Conservation (phyloP, 2,888 invertebrate genomes). For the Helleia helle region DNA sequence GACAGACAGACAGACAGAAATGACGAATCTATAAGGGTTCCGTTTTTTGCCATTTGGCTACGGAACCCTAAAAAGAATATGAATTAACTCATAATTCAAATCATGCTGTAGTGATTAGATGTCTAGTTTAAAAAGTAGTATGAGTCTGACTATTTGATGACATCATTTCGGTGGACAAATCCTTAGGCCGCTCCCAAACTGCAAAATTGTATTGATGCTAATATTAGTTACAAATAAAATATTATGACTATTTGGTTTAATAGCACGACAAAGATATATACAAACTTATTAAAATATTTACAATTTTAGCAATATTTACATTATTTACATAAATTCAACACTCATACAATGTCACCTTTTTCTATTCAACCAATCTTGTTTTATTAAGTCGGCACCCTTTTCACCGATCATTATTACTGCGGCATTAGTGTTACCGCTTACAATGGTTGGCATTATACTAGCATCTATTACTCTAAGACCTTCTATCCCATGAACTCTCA, state of each 20-base stretch:
- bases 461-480: slow-evolving; percentile 89
- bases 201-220: no score
- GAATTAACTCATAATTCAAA: no score
- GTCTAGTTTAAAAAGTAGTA: no score
- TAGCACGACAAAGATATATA: background rate
- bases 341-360: slow-evolving; percentile 35
- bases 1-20: no score
- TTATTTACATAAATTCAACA: background rate
- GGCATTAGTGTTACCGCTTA: slow-evolving; percentile 92
- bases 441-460: slow-evolving; percentile 91
- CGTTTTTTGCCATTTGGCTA: no score
- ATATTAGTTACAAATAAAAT: background rate
- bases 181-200: no score
- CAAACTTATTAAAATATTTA: slow-evolving; percentile 1
- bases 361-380: slow-evolving; percentile 82
- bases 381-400: slow-evolving; percentile 89
- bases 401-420: slow-evolving; percentile 95
- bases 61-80: no score
- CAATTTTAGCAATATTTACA: background rate
- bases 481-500: slow-evolving; percentile 84
- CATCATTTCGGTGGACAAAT: no score
- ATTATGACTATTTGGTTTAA: background rate
- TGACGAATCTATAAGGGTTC: no score
- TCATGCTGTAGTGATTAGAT: no score
- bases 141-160: no score